Conservation (phyloP, 2,888 invertebrate genomes). For the Bellardia bayeri region DNA sequence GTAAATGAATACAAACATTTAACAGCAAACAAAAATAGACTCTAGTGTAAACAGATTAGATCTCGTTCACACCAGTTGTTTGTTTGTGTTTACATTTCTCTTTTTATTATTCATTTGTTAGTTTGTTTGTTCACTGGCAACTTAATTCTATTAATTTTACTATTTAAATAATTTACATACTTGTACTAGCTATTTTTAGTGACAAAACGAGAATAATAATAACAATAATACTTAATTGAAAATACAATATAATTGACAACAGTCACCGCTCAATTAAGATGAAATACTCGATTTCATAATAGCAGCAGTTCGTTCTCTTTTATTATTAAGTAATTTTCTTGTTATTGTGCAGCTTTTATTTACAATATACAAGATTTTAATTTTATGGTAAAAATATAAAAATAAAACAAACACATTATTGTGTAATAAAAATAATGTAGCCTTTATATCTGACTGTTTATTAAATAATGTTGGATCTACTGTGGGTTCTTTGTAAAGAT, state of each 20-base stretch:
- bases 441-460: no score
- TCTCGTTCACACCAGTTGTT: no score
- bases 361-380: neutral
- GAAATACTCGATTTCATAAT: neutral
- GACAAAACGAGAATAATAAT: neutral
- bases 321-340: slow-evolving; percentile 7
- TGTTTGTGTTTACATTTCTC: neutral
- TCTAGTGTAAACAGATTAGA: no score
- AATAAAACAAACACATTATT: neutral
- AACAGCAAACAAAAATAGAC: no score
- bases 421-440: no score
- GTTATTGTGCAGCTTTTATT: neutral
- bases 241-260: neutral
- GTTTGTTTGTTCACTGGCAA: neutral
- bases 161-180: neutral
- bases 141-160: neutral
- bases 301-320: neutral
- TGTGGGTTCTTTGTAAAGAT: no score
- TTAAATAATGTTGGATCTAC: no score
- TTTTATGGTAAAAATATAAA: neutral
- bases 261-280: slow-evolving; percentile 4
- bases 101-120: neutral
- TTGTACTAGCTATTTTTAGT: neutral
- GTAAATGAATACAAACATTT: no score
- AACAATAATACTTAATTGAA: neutral